These are phyloP conservation scores for Catharus fuscescens DNA, from an alignment of 2,113 vertebrate species.

Conservation along the genomic window DNA sequence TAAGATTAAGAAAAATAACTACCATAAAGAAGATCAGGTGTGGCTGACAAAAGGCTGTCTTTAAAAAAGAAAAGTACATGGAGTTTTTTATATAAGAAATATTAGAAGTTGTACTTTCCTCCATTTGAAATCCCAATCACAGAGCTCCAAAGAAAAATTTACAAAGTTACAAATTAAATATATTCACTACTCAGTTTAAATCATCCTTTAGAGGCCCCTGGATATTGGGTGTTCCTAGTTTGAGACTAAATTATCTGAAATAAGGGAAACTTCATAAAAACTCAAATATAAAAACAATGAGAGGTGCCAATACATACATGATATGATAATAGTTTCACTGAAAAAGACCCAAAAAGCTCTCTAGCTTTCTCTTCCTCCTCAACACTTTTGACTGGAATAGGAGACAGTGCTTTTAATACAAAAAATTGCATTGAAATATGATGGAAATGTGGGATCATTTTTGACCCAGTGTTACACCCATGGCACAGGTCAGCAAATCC, in stretches of 20 bases:
- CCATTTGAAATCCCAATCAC: neutral
- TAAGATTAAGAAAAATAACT: neutral
- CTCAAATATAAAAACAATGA: neutral
- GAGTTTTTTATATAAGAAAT: neutral
- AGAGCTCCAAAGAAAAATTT: neutral
- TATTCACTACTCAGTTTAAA: neutral
- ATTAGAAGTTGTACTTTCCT: neutral
- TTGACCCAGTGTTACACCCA: neutral
- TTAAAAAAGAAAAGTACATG: neutral
- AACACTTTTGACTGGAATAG: neutral
- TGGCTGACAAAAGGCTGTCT: neutral
- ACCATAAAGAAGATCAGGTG: neutral
- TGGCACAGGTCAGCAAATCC: neutral
- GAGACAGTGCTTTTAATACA: neutral
- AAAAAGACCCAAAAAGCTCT: neutral
- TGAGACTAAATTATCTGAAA: neutral
- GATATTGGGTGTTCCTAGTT: neutral
- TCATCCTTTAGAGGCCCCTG: neutral
- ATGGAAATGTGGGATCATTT: neutral
- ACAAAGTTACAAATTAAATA: neutral
- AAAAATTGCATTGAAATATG: neutral
- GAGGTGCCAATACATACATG: neutral
- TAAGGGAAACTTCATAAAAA: neutral
- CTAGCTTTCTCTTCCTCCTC: neutral
- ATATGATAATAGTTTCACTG: neutral